These are phyloP conservation scores for Tadarida brasiliensis DNA, from an alignment of 2,797 vertebrate species.

Conservation along the genomic window DNA sequence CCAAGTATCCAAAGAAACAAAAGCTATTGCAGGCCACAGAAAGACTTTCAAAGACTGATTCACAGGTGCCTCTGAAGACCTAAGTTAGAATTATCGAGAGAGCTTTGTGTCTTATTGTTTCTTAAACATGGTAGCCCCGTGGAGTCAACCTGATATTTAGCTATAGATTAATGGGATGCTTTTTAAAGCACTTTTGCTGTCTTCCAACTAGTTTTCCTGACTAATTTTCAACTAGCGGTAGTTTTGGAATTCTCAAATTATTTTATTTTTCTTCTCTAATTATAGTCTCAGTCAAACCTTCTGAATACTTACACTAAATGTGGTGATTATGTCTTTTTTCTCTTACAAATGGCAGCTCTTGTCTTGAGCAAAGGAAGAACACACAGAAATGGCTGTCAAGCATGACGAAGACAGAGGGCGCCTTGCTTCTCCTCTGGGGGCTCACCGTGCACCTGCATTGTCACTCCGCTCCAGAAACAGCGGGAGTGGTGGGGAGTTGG, in stretches of 20 bases:
- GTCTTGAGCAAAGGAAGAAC: neutral
- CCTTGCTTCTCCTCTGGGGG: neutral
- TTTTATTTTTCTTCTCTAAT: slow-evolving; percentile 27
- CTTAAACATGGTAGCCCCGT: neutral
- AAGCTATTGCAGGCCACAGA: slow-evolving; percentile 69
- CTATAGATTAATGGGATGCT: neutral
- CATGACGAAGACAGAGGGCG: neutral
- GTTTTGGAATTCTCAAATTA: slow-evolving; percentile 35
- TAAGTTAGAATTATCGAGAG: slow-evolving; percentile 60
- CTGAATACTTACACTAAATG: neutral
- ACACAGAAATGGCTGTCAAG: neutral
- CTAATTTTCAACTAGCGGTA: neutral
- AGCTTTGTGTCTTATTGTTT: slow-evolving; percentile 15
- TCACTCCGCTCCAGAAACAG: neutral
- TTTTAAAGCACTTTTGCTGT: slow-evolving; percentile 20
- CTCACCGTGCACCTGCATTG: neutral
- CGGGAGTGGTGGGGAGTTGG: neutral
- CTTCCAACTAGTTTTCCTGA: neutral
- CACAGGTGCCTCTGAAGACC: slow-evolving; percentile 59
- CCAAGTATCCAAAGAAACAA: slow-evolving; percentile 72
- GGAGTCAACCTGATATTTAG: neutral
- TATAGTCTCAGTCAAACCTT: neutral
- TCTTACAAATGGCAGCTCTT: neutral
- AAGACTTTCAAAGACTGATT: slow-evolving; percentile 69
- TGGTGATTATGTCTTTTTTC: neutral